phyloP scores from a whole-genome alignment of 2,797 vertebrate species.

The Micromesistius poutassou region DNA sequence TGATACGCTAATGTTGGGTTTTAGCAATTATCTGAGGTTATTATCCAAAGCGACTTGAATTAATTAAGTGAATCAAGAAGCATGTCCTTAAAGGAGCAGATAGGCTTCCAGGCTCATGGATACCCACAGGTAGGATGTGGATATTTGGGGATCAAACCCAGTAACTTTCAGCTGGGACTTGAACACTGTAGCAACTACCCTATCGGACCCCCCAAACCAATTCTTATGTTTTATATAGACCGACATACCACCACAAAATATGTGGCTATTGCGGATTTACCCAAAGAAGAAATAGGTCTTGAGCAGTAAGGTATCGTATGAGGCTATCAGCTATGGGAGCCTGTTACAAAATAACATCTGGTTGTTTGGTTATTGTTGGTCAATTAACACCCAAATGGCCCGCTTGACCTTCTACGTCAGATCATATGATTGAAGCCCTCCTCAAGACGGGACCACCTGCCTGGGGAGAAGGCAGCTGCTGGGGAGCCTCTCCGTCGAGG shows the following conservation, averaged over 20 bases:
- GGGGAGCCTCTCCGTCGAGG: slow-evolving; percentile 67
- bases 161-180: not conserved
- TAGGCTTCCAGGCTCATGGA: not conserved
- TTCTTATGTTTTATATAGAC: not conserved
- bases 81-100: not conserved
- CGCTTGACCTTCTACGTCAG: not conserved
- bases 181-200: not conserved
- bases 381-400: not conserved
- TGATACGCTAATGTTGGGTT: not conserved
- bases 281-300: not conserved
- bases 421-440: not conserved
- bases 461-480: slow-evolving; percentile 85
- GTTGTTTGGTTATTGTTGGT: slow-evolving; percentile 3
- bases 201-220: not conserved
- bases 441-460: slow-evolving; percentile 54
- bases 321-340: slow-evolving; percentile 3
- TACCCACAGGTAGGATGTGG: no score
- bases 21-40: not conserved
- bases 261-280: slow-evolving; percentile 23
- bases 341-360: slow-evolving; percentile 12
- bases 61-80: not conserved
- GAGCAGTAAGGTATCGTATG: not conserved
- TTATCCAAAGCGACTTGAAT: not conserved
- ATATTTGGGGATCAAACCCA: not conserved
- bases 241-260: not conserved